Percentiles rank a stretch among this genome's conserved stretches.
Conservation (phyloP, 1,140 invertebrate genomes). For the Drosophila seguyi region DNA sequence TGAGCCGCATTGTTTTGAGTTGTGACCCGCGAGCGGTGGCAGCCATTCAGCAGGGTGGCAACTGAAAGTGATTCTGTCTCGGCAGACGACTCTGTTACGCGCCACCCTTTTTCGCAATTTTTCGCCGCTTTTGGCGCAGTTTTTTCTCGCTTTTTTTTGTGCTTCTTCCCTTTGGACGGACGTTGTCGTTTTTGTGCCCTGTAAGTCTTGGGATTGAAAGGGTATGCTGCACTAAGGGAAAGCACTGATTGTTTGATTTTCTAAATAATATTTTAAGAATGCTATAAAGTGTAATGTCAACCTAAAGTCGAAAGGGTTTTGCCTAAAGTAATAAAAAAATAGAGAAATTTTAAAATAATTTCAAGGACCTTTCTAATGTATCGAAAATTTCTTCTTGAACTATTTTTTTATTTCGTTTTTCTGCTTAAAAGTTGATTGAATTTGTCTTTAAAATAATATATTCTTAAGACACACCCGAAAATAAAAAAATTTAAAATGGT, state of each 20-base stretch:
- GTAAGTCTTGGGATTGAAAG: background rate
- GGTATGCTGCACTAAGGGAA: background rate
- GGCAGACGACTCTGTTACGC: constrained; percentile 56
- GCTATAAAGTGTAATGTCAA: background rate
- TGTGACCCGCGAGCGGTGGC: constrained; percentile 58
- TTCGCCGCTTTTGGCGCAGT: constrained; percentile 66
- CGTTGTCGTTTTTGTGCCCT: constrained; percentile 50
- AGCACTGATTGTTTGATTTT: background rate
- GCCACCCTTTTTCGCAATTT: constrained; percentile 71
- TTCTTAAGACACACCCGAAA: too few species aligned
- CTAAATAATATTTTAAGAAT: too few species aligned
- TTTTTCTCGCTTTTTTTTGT: constrained; percentile 51
- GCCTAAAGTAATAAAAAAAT: too few species aligned
- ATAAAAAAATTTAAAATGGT: too few species aligned
- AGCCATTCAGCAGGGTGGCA: constrained; percentile 63
- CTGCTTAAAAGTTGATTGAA: too few species aligned
- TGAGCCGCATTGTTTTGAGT: constrained; percentile 64
- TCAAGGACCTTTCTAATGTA: too few species aligned
- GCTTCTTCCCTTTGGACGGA: constrained; percentile 57
- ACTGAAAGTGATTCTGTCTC: constrained; percentile 61
- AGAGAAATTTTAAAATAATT: too few species aligned
- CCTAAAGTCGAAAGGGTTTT: fast-evolving
- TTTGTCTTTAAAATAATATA: too few species aligned
- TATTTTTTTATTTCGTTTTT: too few species aligned
- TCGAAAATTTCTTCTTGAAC: too few species aligned